These are phyloP conservation scores for Caenorhabditis sp. DNA, from an alignment of 2,888 invertebrate genomes.

Conservation along the genomic window DNA sequence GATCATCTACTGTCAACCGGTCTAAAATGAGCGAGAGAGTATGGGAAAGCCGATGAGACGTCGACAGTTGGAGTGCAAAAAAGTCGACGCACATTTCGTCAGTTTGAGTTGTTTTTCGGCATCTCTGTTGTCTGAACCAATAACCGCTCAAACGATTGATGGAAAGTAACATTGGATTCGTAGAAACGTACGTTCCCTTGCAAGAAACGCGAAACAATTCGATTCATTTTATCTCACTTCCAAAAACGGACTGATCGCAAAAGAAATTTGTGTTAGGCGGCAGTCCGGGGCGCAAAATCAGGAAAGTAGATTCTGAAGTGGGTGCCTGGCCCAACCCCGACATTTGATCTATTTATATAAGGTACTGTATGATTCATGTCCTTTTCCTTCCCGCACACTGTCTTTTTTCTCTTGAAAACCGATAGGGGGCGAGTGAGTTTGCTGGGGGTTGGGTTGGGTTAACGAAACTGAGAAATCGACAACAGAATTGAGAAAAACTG, in stretches of 20 bases:
- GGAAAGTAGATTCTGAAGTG: slow-evolving; percentile 56
- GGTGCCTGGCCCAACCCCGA: slow-evolving; percentile 47
- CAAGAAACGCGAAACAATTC: background rate
- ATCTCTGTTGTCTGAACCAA: slow-evolving; percentile 49
- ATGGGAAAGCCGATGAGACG: slow-evolving; percentile 1
- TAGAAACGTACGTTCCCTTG: background rate
- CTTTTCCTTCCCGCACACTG: slow-evolving; percentile 51
- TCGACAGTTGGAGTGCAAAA: slow-evolving; percentile 25
- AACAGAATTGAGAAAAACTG: slow-evolving; percentile 3
- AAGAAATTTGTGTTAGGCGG: slow-evolving; percentile 2
- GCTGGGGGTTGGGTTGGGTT: background rate
- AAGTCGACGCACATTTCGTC: slow-evolving; percentile 61
- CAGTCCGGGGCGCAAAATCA: slow-evolving; percentile 39
- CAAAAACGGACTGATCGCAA: slow-evolving; percentile 1
- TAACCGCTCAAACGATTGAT: slow-evolving; percentile 24
- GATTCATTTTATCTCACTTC: background rate
- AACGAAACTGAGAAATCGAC: background rate
- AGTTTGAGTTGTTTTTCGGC: slow-evolving; percentile 60
- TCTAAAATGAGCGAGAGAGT: slow-evolving; percentile 58
- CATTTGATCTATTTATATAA: slow-evolving; percentile 61
- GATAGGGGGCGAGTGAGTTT: slow-evolving; percentile 31
- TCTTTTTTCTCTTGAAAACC: slow-evolving; percentile 43
- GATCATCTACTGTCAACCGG: slow-evolving; percentile 69
- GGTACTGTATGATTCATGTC: slow-evolving; percentile 63
- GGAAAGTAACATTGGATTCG: background rate